These are phyloP conservation scores for Xestoiulus laeticollis DNA, from an alignment of 2,888 invertebrate species.

Conservation along the genomic window DNA sequence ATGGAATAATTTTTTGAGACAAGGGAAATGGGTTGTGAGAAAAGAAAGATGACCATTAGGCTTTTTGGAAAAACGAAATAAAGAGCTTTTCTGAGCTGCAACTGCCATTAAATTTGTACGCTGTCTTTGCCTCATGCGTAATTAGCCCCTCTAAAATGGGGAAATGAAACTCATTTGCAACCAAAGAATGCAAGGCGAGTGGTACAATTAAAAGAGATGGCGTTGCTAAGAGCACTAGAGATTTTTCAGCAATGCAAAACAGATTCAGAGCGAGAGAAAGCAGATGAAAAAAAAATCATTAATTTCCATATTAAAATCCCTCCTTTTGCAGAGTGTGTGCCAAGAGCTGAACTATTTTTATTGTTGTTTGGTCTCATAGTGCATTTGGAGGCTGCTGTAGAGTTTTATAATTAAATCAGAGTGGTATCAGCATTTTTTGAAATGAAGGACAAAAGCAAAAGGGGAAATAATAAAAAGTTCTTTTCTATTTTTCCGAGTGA, in stretches of 20 bases:
- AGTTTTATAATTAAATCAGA: not conserved
- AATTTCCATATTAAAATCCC: conserved; percentile 31
- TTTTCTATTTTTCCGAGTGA: conserved; percentile 11
- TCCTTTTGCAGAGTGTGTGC: not conserved
- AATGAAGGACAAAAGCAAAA: not conserved
- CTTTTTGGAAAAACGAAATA: not conserved
- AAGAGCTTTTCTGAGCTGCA: conserved; percentile 8
- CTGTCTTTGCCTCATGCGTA: not conserved
- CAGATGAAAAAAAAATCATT: not conserved
- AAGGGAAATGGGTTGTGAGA: conserved; percentile 36
- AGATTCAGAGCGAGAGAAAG: not conserved
- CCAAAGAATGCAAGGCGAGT: conserved; percentile 31
- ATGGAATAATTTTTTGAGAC: conserved; percentile 16
- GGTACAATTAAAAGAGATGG: not conserved
- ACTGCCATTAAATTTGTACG: not conserved
- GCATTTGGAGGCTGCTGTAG: not conserved
- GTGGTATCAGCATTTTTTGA: conserved; percentile 37
- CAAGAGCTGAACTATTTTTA: conserved; percentile 8
- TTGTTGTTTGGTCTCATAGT: not conserved
- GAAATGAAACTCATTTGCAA: not conserved
- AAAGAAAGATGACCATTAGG: conserved; percentile 35
- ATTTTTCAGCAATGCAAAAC: not conserved
- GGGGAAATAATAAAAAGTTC: not conserved
- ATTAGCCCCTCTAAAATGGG: not conserved
- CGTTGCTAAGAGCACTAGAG: not conserved